Percentiles rank a stretch among this genome's conserved stretches.
phyloP scores from a whole-genome alignment of 2,797 vertebrate genomes.

The Scolopax rusticola region DNA sequence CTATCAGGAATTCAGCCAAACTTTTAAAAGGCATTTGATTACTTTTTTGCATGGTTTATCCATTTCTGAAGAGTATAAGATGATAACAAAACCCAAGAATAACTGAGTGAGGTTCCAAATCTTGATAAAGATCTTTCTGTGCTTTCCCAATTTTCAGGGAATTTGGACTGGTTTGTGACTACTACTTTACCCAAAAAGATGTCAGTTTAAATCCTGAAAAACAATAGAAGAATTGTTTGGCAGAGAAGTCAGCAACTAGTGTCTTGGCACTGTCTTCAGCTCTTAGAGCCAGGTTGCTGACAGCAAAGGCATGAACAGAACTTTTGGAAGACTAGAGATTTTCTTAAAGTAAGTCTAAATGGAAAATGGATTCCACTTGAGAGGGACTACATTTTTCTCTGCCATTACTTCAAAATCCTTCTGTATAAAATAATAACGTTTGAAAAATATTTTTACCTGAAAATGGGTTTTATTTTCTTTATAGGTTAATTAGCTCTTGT shows the following conservation, averaged over 20 bases:
- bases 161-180: neutral
- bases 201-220: conserved; percentile 36
- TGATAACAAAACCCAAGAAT: neutral
- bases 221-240: conserved; percentile 42
- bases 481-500: neutral
- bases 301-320: conserved; percentile 13
- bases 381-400: neutral
- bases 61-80: neutral
- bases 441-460: neutral
- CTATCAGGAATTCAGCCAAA: neutral
- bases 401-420: neutral
- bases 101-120: neutral
- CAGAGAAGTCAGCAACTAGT: neutral
- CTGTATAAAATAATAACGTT: neutral
- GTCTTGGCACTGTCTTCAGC: conserved; percentile 14
- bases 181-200: neutral
- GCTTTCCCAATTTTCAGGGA: conserved; percentile 22
- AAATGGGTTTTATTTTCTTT: neutral
- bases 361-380: neutral
- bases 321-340: fast-evolving
- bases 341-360: neutral
- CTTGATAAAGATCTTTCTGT: conserved; percentile 5
- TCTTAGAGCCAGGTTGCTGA: conserved; percentile 43
- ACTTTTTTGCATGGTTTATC: neutral
- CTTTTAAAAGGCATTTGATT: neutral